These are phyloP conservation scores for Macropus fuliginosus DNA, from an alignment of 2,797 vertebrate species.

Conservation along the genomic window DNA sequence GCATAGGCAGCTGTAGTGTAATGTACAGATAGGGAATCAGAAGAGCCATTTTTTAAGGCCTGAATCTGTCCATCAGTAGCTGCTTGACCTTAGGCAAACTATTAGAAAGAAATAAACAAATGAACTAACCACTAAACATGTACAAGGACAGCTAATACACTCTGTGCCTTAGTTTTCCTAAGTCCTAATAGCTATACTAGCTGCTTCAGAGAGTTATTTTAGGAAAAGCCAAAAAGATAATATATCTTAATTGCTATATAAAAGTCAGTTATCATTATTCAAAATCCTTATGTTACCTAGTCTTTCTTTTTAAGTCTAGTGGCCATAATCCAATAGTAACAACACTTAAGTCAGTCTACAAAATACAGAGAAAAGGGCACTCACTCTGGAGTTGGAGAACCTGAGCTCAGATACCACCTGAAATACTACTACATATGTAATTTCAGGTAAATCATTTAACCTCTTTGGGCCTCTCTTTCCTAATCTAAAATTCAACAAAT, in stretches of 20 bases:
- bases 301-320: neutral
- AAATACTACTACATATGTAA: neutral
- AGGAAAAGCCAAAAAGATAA: neutral
- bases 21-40: neutral
- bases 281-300: neutral
- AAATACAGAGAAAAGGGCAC: neutral
- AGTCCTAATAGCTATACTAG: neutral
- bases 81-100: neutral
- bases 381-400: neutral
- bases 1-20: neutral
- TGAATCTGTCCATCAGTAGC: neutral
- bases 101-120: neutral
- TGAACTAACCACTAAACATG: neutral
- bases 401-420: neutral
- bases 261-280: neutral
- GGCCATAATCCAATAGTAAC: neutral
- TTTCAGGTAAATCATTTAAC: neutral
- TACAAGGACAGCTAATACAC: neutral
- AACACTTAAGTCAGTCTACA: neutral
- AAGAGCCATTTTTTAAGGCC: neutral
- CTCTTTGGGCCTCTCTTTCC: neutral
- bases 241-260: neutral
- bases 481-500: neutral
- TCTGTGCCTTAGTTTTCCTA: neutral
- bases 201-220: neutral